These are phyloP conservation scores for Lycaon pictus DNA, from an alignment of 2,113 vertebrate species.

Conservation along the genomic window DNA sequence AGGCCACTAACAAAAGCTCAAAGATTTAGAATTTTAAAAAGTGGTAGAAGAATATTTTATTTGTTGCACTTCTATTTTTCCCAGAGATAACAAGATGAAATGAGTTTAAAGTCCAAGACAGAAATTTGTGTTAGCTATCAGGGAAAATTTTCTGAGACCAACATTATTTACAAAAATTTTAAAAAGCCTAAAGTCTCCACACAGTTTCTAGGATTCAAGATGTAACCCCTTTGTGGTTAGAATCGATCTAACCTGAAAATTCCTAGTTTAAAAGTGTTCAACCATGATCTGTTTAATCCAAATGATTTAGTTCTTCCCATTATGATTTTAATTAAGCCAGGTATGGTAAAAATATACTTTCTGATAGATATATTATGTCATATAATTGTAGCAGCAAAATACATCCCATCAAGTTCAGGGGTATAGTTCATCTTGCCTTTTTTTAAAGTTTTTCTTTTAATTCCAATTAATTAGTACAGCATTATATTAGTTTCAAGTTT, in stretches of 20 bases:
- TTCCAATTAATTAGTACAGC: not conserved
- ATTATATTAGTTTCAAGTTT: not conserved
- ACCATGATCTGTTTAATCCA: not conserved
- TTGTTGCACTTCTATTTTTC: not conserved
- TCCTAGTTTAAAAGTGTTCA: not conserved
- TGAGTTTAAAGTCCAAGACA: not conserved
- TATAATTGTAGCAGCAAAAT: not conserved
- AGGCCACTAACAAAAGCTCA: not conserved
- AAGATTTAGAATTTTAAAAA: not conserved
- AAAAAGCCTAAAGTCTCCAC: not conserved
- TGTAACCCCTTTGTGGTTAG: not conserved
- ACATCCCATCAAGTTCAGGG: not conserved
- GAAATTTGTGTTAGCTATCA: not conserved
- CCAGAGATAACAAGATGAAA: not conserved
- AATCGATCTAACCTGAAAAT: not conserved
- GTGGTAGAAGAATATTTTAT: not conserved
- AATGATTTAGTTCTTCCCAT: not conserved
- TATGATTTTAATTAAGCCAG: slow-evolving; percentile 21
- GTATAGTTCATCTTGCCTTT: not conserved
- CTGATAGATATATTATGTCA: not conserved
- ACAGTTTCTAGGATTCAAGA: not conserved
- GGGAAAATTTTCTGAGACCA: not conserved
- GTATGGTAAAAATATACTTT: not conserved
- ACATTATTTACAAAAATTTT: not conserved
- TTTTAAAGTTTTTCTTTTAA: not conserved